Conservation (phyloP, 2,797 vertebrate species). For the Pogoniulus pusillus region DNA sequence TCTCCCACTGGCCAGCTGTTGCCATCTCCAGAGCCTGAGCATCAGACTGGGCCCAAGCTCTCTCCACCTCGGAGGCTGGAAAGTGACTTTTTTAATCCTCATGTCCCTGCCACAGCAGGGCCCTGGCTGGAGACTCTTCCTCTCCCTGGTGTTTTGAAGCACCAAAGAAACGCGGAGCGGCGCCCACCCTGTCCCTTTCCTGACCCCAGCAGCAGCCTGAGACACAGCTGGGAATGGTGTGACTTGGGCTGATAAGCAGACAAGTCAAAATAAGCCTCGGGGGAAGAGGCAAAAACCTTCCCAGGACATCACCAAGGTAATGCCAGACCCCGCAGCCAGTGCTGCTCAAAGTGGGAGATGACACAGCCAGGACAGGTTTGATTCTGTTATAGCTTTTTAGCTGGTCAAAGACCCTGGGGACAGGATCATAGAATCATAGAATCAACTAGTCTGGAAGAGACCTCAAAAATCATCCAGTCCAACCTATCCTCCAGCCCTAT, state of each 20-base stretch:
- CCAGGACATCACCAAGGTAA: background rate
- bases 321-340: rapidly evolving
- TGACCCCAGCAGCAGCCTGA: background rate
- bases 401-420: background rate
- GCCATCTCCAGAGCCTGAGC: background rate
- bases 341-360: background rate
- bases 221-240: background rate
- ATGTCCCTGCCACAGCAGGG: rapidly evolving
- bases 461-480: too few relatives aligned
- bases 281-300: background rate
- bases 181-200: background rate
- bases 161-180: background rate
- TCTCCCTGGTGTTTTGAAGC: rapidly evolving
- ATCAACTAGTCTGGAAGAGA: too few relatives aligned
- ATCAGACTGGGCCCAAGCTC: background rate
- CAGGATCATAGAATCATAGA: too few relatives aligned
- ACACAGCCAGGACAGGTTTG: background rate
- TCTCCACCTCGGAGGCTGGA: background rate
- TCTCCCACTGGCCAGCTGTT: background rate
- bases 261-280: rapidly evolving
- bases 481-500: too few relatives aligned
- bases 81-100: background rate
- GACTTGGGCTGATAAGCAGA: background rate
- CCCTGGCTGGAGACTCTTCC: background rate
- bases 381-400: background rate